These are phyloP conservation scores for Cotesia glomerata DNA, from an alignment of 1,140 invertebrate genomes.

Conservation along the genomic window DNA sequence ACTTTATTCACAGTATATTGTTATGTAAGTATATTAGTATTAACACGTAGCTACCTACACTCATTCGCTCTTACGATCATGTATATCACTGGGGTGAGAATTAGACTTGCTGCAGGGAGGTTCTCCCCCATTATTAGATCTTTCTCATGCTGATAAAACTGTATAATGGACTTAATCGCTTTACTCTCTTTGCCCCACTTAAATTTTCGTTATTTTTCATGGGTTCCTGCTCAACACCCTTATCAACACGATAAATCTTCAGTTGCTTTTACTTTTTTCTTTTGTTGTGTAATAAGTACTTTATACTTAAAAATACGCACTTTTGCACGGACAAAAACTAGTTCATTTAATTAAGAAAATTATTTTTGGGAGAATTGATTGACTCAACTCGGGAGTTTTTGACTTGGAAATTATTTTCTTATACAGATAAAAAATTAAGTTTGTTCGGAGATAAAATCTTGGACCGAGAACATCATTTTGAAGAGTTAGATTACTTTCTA, in stretches of 20 bases:
- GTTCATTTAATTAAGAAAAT: too few species aligned
- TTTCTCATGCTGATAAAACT: conserved; percentile 64
- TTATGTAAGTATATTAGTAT: background rate
- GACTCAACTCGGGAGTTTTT: too few species aligned
- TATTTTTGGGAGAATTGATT: too few species aligned
- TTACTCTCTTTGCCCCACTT: conserved; percentile 46
- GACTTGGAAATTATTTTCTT: too few species aligned
- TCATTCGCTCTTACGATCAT: background rate
- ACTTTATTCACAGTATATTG: too few species aligned
- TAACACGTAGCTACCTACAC: background rate
- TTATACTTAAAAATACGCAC: background rate
- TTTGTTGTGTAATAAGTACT: background rate
- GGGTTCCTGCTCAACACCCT: conserved; percentile 44
- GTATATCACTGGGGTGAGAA: conserved; percentile 40
- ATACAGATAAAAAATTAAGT: too few species aligned
- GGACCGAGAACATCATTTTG: too few species aligned
- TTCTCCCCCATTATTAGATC: conserved; percentile 55
- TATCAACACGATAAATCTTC: conserved; percentile 44
- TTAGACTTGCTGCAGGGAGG: conserved; percentile 39
- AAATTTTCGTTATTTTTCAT: conserved; percentile 64
- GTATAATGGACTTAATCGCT: conserved; percentile 63
- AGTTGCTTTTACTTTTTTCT: conserved; percentile 23
- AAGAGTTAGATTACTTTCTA: too few species aligned
- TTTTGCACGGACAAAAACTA: too few species aligned
- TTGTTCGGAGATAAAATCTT: too few species aligned